Evolutionary conservation across 2,113 vertebrate genomes (phyloP).

Genomic region (Tiliqua scincoides): DNA sequence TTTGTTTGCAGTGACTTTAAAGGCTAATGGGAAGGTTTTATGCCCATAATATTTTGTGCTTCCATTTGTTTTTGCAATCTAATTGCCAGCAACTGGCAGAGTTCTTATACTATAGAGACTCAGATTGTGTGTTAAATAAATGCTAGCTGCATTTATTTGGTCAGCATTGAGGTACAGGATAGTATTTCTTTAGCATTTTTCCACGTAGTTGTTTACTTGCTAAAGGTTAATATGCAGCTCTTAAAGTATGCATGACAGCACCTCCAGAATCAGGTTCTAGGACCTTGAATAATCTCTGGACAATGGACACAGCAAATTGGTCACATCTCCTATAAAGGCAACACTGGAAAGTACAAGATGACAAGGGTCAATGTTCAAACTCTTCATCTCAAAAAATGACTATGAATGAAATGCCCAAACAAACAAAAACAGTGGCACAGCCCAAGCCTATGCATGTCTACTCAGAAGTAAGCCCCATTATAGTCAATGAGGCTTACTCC

Average conservation of each 20-base stretch:
- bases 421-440: too few relatives aligned
- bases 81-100: constrained; percentile 15
- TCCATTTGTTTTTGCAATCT: constrained; percentile 20
- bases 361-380: background rate
- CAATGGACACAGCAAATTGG: background rate
- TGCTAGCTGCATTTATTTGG: constrained; percentile 1
- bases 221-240: background rate
- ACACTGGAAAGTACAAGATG: background rate
- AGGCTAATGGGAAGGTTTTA: constrained; percentile 2
- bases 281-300: background rate
- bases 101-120: constrained; percentile 11
- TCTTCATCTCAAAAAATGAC: background rate
- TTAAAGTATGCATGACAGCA: background rate
- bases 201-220: background rate
- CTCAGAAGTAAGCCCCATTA: too few relatives aligned
- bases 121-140: constrained; percentile 26
- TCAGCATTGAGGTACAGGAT: rapidly evolving
- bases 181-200: background rate
- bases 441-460: too few relatives aligned
- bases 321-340: background rate
- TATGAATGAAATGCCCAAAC: too few relatives aligned
- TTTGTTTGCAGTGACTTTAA: constrained; percentile 24
- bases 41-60: background rate
- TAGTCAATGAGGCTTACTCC: too few relatives aligned
- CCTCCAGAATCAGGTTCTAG: background rate